Evolutionary conservation across 2,888 invertebrate species (phyloP), one percentile per base, ranked within the genome.

Genomic region (Harpagoxenus sublaevis): DNA sequence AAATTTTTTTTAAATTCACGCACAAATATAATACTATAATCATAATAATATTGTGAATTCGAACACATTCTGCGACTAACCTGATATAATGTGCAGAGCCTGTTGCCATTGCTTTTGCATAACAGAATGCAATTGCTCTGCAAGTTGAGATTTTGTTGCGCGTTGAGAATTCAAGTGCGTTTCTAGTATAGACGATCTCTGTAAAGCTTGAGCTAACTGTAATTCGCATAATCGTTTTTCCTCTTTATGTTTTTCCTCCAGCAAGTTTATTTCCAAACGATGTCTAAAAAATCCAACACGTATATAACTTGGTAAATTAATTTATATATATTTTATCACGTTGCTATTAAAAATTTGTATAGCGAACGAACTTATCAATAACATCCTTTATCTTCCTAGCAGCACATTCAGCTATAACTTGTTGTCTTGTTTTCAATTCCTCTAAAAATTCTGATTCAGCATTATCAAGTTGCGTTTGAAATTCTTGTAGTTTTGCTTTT

Each of bases 61-160:
- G 0, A 60, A 71, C 9, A 15, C 12, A 57, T 55, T 70, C 15
- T 35, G 2, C 5, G 28, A 23, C 55, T n/a, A 90, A 93, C 94
- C 93, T 83, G 97, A 96, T 74, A 97, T 96, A 84, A 97, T 97
- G 90, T 96, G 96, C 53, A 98, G 94, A 2, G 98, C 97, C 93
- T 98, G 97, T 55, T 97, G 96, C 98, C 98, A 98, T 93, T 98
- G 98, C 10, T 96, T 96, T 95, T 98, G 97, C 98, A 98, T 98
- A 0, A 97, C 97, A 86, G 96, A 96, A 94, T 98, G 97, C 85
- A 98, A 95, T 92, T 97, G 97, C 83, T 97, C 96, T 1, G 97
- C 98, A 65, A 98, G 96, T 91, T 97, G 96, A 0, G 96, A 96
- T 92, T 97, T 97, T 3, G 95, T 95, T 31, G 95, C 94, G 10